Evolutionary conservation across 2,113 vertebrate species (phyloP).

Genomic region (Megaceryle torquata): DNA sequence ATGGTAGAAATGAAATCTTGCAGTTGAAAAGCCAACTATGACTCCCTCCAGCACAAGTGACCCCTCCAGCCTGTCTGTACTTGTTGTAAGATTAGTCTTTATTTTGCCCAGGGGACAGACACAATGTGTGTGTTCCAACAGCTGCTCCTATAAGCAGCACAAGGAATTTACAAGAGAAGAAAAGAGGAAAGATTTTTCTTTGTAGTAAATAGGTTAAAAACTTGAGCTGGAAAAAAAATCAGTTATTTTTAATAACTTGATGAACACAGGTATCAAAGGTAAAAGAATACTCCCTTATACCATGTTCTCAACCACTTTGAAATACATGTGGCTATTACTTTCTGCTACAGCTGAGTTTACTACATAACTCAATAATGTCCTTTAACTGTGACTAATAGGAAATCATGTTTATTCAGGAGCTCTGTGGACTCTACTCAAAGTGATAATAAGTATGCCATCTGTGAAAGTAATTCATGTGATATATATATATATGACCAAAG

Average conservation of each 20-base stretch:
- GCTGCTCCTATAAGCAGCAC: background rate
- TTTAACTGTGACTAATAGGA: background rate
- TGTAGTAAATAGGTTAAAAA: background rate
- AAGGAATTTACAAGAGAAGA: background rate
- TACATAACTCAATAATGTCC: background rate
- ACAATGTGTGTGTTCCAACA: background rate
- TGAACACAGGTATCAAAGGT: background rate
- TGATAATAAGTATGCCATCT: background rate
- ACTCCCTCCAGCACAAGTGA: constrained; percentile 4
- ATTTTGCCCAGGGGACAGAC: background rate
- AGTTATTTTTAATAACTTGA: background rate
- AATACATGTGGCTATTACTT: background rate
- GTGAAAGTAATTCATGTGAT: background rate
- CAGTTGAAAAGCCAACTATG: background rate
- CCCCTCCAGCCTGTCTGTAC: background rate
- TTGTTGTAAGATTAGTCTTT: constrained; percentile 8
- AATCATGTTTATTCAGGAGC: background rate
- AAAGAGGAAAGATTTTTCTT: background rate
- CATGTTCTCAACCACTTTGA: background rate
- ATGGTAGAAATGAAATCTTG: background rate
- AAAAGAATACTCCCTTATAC: background rate
- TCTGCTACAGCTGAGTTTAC: background rate
- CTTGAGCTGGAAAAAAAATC: background rate
- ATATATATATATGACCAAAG: background rate
- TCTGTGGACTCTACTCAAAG: background rate